A percentile compares a stretch with the other conserved stretches of the same genome.
Evolutionary conservation across 2,888 invertebrate species (phyloP).

Genomic region (Rhopalosiphum nymphaeae): DNA sequence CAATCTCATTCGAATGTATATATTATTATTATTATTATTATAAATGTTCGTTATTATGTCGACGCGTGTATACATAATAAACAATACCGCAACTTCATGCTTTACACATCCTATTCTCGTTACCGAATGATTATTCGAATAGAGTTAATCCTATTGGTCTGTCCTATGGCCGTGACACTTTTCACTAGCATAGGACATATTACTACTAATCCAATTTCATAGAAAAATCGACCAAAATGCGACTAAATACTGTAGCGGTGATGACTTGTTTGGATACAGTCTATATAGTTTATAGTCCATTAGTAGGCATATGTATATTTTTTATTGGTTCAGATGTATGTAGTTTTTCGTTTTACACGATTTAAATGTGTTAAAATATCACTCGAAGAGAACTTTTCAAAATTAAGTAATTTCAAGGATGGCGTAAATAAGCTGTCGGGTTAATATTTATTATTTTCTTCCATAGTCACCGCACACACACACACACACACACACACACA

Average conservation of each 20-base stretch:
- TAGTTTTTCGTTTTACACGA: neutral
- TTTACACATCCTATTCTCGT: neutral
- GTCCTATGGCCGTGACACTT: neutral
- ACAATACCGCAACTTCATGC: neutral
- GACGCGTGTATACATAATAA: neutral
- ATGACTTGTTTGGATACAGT: neutral
- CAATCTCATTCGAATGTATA: constrained; percentile 20
- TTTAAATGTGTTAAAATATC: neutral
- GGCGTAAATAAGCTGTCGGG: neutral
- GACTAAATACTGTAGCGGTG: neutral
- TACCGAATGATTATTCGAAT: constrained; percentile 10
- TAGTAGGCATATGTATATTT: neutral
- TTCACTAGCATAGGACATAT: neutral
- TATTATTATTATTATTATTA: neutral
- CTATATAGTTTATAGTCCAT: neutral
- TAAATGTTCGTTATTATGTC: neutral
- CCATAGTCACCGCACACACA: neutral
- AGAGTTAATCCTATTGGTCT: constrained; percentile 19
- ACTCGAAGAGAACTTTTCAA: neutral
- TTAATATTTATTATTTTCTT: neutral
- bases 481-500: too few species aligned
- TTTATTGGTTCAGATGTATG: neutral
- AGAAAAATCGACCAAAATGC: constrained; percentile 32
- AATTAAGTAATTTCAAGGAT: neutral
- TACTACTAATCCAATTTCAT: constrained; percentile 21